Evolutionary conservation across 2,888 invertebrate species (phyloP), one percentile per base, ranked within the genome.

Genomic region (Leucophenga montana): DNA sequence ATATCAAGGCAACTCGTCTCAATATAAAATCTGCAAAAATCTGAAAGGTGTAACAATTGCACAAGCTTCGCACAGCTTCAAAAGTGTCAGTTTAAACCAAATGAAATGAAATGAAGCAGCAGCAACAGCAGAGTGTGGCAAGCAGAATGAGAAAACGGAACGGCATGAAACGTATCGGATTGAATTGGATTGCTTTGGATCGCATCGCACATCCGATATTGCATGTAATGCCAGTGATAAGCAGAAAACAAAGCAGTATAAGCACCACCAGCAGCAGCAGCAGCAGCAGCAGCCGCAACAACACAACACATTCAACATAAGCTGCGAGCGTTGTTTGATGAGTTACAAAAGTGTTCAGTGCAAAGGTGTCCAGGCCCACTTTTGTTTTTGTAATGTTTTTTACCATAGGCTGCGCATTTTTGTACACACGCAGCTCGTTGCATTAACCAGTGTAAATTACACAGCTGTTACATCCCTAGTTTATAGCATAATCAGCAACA

Each of bases 11-110:
- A 39, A 39, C 39, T 39, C 61, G 20, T 33, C 61, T 61, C 61
- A 83, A 81, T 85, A 81, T 85, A 81, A 85, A 85, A 82, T 81
- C 73, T 80, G 84, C 82, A 80, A 85, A 81, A 85, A 81, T 81
- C 85, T 84, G 81, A 81, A 81, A 81, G 81, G 81, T 81, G 81
- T 81, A 79, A 78, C 78, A 79, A 78, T 79, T 78, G 77, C 59
- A 59, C 33, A 18, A 59, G 33, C 31, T 31, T 13, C n/a, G 1
- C 33, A 8, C 27, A 33, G 18, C 59, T 22, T 18, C 14, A 8
- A 8, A 3, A 59, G 73, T 82, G 82, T 85, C n/a, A n/a, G n/a
- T n/a, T n/a, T n/a, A n/a, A n/a, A n/a, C n/a, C n/a, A n/a, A n/a
- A n/a, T n/a, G n/a, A 78, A 76, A 69, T 77, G 85, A 83, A 83